A percentile compares a stretch with the other conserved stretches of the same genome.
These are phyloP conservation scores for Nymphalis urticae DNA, from an alignment of 2,888 invertebrate species.

Conservation along the genomic window DNA sequence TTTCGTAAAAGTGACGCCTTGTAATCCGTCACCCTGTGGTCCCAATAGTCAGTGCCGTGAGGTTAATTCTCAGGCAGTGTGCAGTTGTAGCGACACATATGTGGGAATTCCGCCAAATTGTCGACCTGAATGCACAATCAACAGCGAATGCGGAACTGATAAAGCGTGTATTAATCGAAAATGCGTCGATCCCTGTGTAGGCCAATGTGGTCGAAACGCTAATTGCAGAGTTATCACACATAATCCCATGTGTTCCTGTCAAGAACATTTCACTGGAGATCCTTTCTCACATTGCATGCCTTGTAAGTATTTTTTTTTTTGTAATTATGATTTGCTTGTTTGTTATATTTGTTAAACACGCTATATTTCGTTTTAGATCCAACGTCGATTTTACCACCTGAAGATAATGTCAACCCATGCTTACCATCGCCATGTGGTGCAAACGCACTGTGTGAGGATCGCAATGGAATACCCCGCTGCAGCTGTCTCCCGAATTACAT, in stretches of 20 bases:
- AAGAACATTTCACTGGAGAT: conserved; percentile 87
- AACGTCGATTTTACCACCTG: conserved; percentile 52
- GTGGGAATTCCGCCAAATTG: conserved; percentile 90
- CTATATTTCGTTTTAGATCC: conserved; percentile 50
- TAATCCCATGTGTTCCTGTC: conserved; percentile 90
- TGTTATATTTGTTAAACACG: too few relatives aligned
- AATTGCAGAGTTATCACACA: conserved; percentile 91
- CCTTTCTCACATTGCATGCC: conserved; percentile 84
- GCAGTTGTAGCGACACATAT: conserved; percentile 86
- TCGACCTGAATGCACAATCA: conserved; percentile 90
- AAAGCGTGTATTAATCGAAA: conserved; percentile 89
- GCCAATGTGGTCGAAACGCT: conserved; percentile 89
- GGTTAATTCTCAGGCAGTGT: conserved; percentile 85
- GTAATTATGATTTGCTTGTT: not conserved
- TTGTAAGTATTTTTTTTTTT: conserved; percentile 59
- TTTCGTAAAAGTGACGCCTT: conserved; percentile 75
- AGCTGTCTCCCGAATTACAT: conserved; percentile 86
- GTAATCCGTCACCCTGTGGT: conserved; percentile 89
- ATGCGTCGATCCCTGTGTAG: conserved; percentile 90
- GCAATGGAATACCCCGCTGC: conserved; percentile 85
- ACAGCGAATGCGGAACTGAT: conserved; percentile 88
- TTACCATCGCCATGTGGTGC: conserved; percentile 89
- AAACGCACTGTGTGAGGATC: conserved; percentile 87
- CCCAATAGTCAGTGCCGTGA: conserved; percentile 88
- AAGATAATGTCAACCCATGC: conserved; percentile 81